Conservation (phyloP, 1,140 invertebrate species). For the Drosophila takahashii region DNA sequence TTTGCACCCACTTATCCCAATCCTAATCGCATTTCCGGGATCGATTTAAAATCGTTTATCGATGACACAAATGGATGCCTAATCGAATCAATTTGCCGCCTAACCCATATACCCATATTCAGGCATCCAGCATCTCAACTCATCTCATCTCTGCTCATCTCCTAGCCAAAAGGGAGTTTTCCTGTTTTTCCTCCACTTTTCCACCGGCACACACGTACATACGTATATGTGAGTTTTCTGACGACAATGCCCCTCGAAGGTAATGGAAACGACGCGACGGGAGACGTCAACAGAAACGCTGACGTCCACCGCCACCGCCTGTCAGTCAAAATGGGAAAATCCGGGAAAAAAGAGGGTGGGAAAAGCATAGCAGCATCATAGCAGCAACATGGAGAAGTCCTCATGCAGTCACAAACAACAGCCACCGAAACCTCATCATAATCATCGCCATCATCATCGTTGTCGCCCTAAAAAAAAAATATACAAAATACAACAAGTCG, state of each 20-base stretch:
- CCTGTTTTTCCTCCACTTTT: constrained; percentile 32
- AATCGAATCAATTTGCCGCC: constrained; percentile 44
- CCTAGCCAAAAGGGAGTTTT: constrained; percentile 29
- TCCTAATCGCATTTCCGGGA: constrained; percentile 38
- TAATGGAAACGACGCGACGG: constrained; percentile 35
- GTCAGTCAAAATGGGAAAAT: constrained; percentile 35
- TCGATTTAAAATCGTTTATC: constrained; percentile 39
- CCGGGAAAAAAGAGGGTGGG: constrained; percentile 29
- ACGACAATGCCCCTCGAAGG: constrained; percentile 45
- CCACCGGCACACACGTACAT: constrained; percentile 3
- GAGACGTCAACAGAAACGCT: constrained; percentile 20
- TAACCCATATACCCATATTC: constrained; percentile 25
- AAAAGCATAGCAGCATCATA: neutral
- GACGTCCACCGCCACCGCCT: constrained; percentile 34
- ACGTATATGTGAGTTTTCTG: constrained; percentile 5
- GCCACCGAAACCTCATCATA: constrained; percentile 43
- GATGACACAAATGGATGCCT: constrained; percentile 44
- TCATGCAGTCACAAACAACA: constrained; percentile 24
- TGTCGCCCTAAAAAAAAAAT: constrained; percentile 4
- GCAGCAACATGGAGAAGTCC: constrained; percentile 1
- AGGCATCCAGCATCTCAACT: neutral
- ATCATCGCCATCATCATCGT: constrained; percentile 8
- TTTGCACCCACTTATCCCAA: constrained; percentile 7
- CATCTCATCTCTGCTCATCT: constrained; percentile 8
- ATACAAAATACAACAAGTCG: constrained; percentile 1